Percentiles rank a stretch among this genome's conserved stretches.
Evolutionary conservation across 2,888 invertebrate genomes (phyloP).

Genomic region (Leptopterna dolabrata): DNA sequence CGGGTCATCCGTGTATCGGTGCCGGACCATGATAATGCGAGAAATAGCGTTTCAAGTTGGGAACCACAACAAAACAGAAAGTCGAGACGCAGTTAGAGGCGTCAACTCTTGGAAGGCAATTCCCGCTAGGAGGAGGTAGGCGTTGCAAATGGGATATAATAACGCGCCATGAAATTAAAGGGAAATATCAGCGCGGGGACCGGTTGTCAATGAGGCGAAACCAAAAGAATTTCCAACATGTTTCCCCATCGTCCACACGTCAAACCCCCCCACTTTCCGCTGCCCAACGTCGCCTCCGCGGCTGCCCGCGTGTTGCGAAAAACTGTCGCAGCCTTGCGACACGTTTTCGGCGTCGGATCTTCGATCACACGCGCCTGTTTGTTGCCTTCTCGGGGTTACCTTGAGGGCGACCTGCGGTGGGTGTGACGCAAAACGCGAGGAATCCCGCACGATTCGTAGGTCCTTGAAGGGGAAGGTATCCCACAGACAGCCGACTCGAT

Average conservation of each 20-base stretch:
- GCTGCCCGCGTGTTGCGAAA: slow-evolving; percentile 27
- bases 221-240: slow-evolving; percentile 32
- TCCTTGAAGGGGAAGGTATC: not conserved
- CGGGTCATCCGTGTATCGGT: not conserved
- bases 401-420: not conserved
- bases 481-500: not conserved
- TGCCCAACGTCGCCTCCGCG: not conserved
- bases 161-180: slow-evolving; percentile 51
- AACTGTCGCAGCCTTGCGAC: slow-evolving; percentile 45
- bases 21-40: not conserved
- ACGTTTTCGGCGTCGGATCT: slow-evolving; percentile 35
- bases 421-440: slow-evolving; percentile 15
- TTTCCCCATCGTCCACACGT: slow-evolving; percentile 30
- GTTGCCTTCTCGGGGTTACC: slow-evolving; percentile 7
- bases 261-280: not conserved
- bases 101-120: slow-evolving; percentile 43
- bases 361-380: slow-evolving; percentile 29
- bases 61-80: not conserved
- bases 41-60: slow-evolving; percentile 1
- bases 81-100: slow-evolving; percentile 27
- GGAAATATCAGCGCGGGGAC: slow-evolving; percentile 29
- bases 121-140: slow-evolving; percentile 34
- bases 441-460: not conserved
- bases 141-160: slow-evolving; percentile 45
- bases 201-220: slow-evolving; percentile 48